These are phyloP conservation scores for Pristiophorus japonicus DNA, from an alignment of 2,113 vertebrate species.

Conservation along the genomic window DNA sequence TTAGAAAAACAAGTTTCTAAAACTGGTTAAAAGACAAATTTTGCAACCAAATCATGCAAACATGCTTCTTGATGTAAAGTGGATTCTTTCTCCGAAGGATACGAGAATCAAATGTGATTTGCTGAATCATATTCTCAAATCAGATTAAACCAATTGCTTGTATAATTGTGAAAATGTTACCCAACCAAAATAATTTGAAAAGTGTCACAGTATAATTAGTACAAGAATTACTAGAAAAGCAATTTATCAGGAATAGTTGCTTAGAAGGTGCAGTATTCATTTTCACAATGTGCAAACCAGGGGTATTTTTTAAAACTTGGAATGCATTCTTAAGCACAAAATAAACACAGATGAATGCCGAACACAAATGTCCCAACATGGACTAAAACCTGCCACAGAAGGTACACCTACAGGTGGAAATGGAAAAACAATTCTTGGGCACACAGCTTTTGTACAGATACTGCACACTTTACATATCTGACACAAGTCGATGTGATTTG, in stretches of 20 bases:
- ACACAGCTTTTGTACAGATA: not conserved
- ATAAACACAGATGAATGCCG: not conserved
- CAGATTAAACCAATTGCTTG: not conserved
- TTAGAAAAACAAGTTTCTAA: not conserved
- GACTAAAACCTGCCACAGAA: not conserved
- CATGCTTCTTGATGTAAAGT: not conserved
- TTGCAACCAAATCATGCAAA: not conserved
- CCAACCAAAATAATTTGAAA: not conserved
- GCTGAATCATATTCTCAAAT: not conserved
- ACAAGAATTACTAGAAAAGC: not conserved
- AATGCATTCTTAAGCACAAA: not conserved
- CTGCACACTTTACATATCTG: not conserved
- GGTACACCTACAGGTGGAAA: not conserved
- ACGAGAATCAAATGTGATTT: not conserved
- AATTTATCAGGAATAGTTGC: not conserved
- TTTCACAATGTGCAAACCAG: not conserved
- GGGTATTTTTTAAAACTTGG: not conserved
- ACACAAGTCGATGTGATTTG: not conserved
- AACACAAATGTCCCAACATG: not conserved
- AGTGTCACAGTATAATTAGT: not conserved
- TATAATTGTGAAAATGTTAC: not conserved
- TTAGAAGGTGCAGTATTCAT: not conserved
- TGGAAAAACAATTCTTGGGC: not conserved
- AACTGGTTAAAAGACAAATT: not conserved
- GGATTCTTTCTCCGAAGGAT: not conserved